Percentiles rank a stretch among this genome's conserved stretches.
Evolutionary conservation across 2,797 vertebrate genomes (phyloP).

Genomic region (Okamejei kenojei): DNA sequence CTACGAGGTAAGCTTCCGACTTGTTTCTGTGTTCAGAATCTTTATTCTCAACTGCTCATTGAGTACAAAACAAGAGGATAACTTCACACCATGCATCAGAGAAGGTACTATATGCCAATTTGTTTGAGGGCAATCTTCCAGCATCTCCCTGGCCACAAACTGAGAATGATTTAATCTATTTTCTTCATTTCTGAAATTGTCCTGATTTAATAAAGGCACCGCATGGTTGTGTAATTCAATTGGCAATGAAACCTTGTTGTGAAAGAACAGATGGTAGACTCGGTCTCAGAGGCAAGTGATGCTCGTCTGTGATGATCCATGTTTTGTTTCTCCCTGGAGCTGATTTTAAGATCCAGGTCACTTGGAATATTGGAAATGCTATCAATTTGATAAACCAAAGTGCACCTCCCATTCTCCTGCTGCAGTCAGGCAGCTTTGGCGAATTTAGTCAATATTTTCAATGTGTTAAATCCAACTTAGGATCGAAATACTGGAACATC

Average conservation of each 20-base stretch:
- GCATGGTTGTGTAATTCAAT: background rate
- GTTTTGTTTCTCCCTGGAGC: background rate
- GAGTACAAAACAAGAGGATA: background rate
- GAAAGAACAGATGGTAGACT: background rate
- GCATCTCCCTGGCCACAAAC: background rate
- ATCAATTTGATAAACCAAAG: background rate
- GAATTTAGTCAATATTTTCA: background rate
- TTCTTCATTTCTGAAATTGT: background rate
- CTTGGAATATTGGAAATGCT: background rate
- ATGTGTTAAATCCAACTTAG: background rate
- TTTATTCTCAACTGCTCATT: background rate
- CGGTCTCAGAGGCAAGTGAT: background rate
- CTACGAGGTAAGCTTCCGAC: conserved; percentile 78
- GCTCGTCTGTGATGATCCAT: background rate
- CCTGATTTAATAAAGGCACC: background rate
- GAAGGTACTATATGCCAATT: background rate
- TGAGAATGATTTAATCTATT: background rate
- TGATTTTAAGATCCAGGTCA: background rate
- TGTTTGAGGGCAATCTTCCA: background rate
- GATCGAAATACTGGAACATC: background rate
- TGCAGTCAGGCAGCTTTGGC: background rate
- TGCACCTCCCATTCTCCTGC: background rate
- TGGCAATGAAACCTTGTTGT: background rate
- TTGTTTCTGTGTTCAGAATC: background rate
- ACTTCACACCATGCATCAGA: background rate